Base-by-base conservation (phyloP, 1,140 invertebrate genomes). In the Danaus plexippus region DNA sequence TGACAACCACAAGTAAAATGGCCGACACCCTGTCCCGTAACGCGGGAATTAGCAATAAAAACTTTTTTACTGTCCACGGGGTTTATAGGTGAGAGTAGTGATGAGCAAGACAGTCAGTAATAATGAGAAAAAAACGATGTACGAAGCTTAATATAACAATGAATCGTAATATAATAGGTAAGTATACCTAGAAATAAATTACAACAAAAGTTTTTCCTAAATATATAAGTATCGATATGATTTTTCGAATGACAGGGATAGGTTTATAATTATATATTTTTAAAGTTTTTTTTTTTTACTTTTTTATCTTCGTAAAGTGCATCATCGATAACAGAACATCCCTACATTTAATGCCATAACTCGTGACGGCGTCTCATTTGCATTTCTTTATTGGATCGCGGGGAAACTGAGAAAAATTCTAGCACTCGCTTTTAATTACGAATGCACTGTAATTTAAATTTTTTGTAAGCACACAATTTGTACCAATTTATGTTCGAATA, bases 361-460 rank as follows among this genome's bases (percentile, higher is more conserved):
- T 83, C 80, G 80, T 78, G 66, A 69, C 60, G 70, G 73, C 73
- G 75, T 68, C 69, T 75, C 69, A 83, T 83, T 83, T 83, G 73
- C 80, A 83, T 83, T 83, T 78, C 80, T 83, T 84, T 79, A 81
- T 81, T 81, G 78, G 76, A 79, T 81, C 66, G 63, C 65, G 68
- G 52, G 57, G 72, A 66, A 80, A 84, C 79, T 79, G 77, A 78
- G 76, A 85, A 80, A 82, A 85, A 82, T 79, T 80, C 69, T 50
- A 54, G 67, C 67, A 59, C 64, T 77, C 63, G 51, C 64, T 79
- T 78, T 79, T 82, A 79, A 79, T 80, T 79, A 77, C 65, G 53
- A 54, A 43, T 54, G 52, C 44, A 59, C 11, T 52, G 40, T n/a
- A 57, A 50, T 57, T 50, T 44, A 45, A 13, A 57, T 45, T 54